Evolutionary conservation across 1,140 invertebrate genomes (phyloP), one percentile per base, ranked within the genome.

Genomic region (Drosophila takahashii): DNA sequence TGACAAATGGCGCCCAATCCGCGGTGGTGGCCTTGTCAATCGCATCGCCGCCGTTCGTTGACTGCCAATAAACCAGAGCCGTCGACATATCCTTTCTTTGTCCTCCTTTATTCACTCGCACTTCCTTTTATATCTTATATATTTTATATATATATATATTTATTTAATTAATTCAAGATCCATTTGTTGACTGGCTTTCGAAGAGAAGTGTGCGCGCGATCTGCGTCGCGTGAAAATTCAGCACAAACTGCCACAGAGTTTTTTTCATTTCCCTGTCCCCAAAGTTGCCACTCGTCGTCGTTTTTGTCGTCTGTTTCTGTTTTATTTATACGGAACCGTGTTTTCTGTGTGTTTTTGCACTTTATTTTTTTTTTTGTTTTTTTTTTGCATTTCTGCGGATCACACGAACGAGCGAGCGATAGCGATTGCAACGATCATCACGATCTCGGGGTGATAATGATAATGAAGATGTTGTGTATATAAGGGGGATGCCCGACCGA

Each of bases 201-300:
- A 47, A 41, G 22, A 22, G 3, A 3, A 22, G 22, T 2, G 22
- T 1, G 59, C 80, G 64, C 77, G 64, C 79, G 84, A 89, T 80
- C 84, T 74, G 77, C 54, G 67, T 69, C 73, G 77, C 65, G 65
- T 80, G 85, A 89, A 80, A 84, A 79, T 90, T 80, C 67, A 89
- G 79, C 80, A 65, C 64, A 74, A 78, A 89, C 84, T 89, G 84
- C 58, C 57, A 47, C 51, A n/a, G 77, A 8, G 29, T 7, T 32
- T 32, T 66, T 77, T 73, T 58, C 22, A 70, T 79, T 70, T 76
- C 70, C 60, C 57, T 79, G 54, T 65, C 59, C 71, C 53, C 67
- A 75, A 74, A 78, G 77, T 73, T 77, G 74, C 53, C 56, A 57
- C 58, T 52, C 50, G 48, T 57, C 54, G 50, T 51, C 52, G 62